phyloP scores from a whole-genome alignment of 2,888 invertebrate species.

The Stegophylla sp. region DNA sequence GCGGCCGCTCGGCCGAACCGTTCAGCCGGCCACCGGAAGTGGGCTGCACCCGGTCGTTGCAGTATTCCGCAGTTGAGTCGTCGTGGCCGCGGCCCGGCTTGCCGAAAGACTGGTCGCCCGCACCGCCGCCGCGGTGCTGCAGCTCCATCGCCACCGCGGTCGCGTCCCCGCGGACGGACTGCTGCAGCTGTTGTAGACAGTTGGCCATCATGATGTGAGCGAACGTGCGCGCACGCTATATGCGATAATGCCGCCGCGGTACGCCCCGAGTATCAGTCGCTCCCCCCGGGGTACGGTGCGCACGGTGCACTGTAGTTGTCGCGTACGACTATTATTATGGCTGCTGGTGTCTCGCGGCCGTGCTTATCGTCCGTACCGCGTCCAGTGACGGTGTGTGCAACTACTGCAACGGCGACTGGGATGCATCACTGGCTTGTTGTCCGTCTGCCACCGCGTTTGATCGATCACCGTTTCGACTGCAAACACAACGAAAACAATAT shows the following conservation, averaged over 20 bases:
- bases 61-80: neutral
- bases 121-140: neutral
- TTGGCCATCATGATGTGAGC: constrained; percentile 24
- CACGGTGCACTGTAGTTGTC: neutral
- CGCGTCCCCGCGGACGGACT: neutral
- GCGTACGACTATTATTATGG: neutral
- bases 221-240: too few relatives aligned
- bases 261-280: neutral
- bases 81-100: neutral
- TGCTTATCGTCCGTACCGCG: neutral
- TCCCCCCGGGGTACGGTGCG: neutral
- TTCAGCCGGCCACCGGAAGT: constrained; percentile 35
- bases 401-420: neutral
- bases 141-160: constrained; percentile 1
- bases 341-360: neutral
- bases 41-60: constrained; percentile 30
- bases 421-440: neutral
- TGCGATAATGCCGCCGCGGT: too few relatives aligned
- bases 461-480: neutral
- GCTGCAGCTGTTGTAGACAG: constrained; percentile 1
- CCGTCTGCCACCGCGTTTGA: neutral
- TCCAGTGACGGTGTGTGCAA: neutral
- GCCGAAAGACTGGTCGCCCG: neutral
- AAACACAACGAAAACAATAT: neutral
- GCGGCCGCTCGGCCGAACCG: constrained; percentile 56